These are phyloP conservation scores for Noctua fimbriata DNA, from an alignment of 2,888 invertebrate species.

Conservation along the genomic window DNA sequence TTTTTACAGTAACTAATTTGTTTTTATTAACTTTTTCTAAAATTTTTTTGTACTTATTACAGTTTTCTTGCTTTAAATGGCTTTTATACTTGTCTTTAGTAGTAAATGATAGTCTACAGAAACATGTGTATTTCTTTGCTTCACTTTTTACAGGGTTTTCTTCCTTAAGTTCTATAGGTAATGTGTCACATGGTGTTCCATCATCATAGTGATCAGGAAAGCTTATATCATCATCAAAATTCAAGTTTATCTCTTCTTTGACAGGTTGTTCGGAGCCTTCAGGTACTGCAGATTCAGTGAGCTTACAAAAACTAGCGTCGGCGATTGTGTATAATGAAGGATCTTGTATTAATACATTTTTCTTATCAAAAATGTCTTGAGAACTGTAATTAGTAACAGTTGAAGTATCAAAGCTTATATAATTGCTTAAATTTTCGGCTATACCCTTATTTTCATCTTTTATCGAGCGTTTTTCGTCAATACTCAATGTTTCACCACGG, in stretches of 20 bases:
- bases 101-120: slow-evolving; percentile 58
- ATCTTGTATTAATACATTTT: slow-evolving; percentile 41
- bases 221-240: slow-evolving; percentile 50
- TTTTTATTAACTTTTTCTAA: slow-evolving; percentile 55
- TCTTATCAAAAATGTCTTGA: slow-evolving; percentile 44
- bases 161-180: slow-evolving; percentile 46
- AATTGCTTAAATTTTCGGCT: slow-evolving; percentile 30
- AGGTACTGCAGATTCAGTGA: slow-evolving; percentile 9
- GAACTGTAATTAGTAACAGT: slow-evolving; percentile 15
- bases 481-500: slow-evolving; percentile 6
- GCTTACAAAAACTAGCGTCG: slow-evolving; percentile 20
- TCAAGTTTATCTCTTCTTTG: slow-evolving; percentile 47
- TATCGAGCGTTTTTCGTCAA: slow-evolving; percentile 42
- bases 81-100: slow-evolving; percentile 61
- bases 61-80: slow-evolving; percentile 65
- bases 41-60: slow-evolving; percentile 57
- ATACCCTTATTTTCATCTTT: slow-evolving; percentile 54
- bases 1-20: slow-evolving; percentile 46
- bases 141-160: slow-evolving; percentile 30
- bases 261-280: slow-evolving; percentile 16
- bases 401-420: slow-evolving; percentile 26
- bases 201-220: slow-evolving; percentile 63
- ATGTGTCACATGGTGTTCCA: slow-evolving; percentile 22
- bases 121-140: slow-evolving; percentile 55
- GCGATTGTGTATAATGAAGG: slow-evolving; percentile 7